phyloP scores from a whole-genome alignment of 2,113 vertebrate genomes.

The Paradisaea rubra region DNA sequence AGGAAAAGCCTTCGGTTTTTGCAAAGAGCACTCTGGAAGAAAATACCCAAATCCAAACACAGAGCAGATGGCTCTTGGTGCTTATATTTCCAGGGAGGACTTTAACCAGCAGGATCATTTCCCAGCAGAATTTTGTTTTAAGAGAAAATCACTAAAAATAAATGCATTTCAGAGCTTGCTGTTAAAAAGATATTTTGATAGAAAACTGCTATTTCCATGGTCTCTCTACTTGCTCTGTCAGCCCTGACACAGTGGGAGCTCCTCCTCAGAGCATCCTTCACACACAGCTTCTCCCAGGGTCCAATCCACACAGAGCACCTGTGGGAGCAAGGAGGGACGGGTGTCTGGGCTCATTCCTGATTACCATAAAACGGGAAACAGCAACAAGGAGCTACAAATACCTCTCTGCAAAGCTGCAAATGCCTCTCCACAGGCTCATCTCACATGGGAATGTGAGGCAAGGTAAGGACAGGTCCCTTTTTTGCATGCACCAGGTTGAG shows the following conservation, averaged over 20 bases:
- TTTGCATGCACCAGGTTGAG: background rate
- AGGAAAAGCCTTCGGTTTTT: background rate
- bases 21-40: background rate
- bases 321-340: background rate
- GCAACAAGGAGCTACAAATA: background rate
- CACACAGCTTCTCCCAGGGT: background rate
- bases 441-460: rapidly evolving
- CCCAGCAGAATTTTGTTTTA: constrained; percentile 30
- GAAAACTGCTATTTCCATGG: background rate
- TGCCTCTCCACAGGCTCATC: background rate
- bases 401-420: background rate
- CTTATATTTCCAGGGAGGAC: background rate
- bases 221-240: background rate
- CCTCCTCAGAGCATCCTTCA: background rate
- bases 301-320: background rate
- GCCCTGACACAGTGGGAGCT: background rate
- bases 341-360: background rate
- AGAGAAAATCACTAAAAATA: constrained; percentile 31
- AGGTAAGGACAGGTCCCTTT: background rate
- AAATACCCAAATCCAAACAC: background rate
- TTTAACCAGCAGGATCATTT: constrained; percentile 22
- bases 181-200: constrained; percentile 16
- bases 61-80: background rate
- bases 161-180: background rate
- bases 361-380: background rate